Evolutionary conservation across 2,113 vertebrate species (phyloP).

Genomic region (Mobula birostris): DNA sequence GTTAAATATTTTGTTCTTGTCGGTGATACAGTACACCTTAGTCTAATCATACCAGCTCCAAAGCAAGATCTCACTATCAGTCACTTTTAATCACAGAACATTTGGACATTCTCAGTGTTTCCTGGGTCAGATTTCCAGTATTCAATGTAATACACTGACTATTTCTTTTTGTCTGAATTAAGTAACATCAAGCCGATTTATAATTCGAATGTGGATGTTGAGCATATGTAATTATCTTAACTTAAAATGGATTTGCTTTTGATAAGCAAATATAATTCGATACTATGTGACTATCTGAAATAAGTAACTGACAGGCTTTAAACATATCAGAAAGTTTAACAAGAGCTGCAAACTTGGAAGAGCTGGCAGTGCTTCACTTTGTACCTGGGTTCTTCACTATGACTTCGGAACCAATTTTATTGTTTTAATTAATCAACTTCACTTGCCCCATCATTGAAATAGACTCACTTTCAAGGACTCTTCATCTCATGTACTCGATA

Average conservation of each 20-base stretch:
- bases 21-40: neutral
- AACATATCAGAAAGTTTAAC: neutral
- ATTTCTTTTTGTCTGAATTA: neutral
- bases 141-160: neutral
- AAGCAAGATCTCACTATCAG: neutral
- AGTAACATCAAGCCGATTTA: neutral
- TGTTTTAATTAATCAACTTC: no score
- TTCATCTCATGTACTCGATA: no score
- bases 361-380: neutral
- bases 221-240: neutral
- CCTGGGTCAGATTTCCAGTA: neutral
- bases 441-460: no score
- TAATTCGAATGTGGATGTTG: neutral
- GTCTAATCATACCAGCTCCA: neutral
- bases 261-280: neutral
- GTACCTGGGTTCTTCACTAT: neutral
- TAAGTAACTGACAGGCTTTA: neutral
- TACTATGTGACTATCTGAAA: neutral
- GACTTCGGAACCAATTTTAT: neutral
- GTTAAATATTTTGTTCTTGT: neutral
- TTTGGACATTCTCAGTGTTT: neutral
- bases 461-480: no score
- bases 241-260: neutral
- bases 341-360: neutral
- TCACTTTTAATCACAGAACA: neutral